phyloP scores from a whole-genome alignment of 2,113 vertebrate genomes.

The Centropristis striata region DNA sequence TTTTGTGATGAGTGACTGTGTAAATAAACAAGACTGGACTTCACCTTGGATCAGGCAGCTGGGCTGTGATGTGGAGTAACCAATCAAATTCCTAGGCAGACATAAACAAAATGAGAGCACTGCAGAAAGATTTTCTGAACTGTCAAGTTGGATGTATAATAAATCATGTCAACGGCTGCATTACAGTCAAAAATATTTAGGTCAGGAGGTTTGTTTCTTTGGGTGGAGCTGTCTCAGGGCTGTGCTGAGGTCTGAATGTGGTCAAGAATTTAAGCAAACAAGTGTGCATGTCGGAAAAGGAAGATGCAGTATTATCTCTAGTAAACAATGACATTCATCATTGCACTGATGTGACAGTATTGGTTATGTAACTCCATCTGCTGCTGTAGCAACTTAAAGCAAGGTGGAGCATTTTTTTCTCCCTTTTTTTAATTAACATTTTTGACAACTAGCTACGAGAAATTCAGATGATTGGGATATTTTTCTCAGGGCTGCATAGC shows the following conservation, averaged over 20 bases:
- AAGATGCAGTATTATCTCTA: neutral
- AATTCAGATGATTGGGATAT: neutral
- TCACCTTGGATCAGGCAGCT: neutral
- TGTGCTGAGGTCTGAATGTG: neutral
- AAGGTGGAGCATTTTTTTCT: no score
- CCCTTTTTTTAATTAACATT: no score
- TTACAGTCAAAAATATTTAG: conserved; percentile 1
- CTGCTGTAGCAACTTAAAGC: no score
- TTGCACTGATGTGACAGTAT: no score
- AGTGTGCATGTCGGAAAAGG: neutral
- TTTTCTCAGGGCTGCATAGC: neutral
- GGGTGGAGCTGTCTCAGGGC: neutral
- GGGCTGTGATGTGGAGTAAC: neutral
- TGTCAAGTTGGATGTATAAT: neutral
- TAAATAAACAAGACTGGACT: neutral
- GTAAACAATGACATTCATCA: no score
- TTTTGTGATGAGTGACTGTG: neutral
- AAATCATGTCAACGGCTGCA: neutral
- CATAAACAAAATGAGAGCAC: neutral
- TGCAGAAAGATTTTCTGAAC: conserved; percentile 5
- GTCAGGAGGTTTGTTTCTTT: conserved; percentile 8
- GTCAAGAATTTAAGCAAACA: neutral
- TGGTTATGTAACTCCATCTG: neutral
- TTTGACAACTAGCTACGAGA: no score
- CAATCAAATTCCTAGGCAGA: neutral